Evolutionary conservation across 2,797 vertebrate genomes (phyloP), one percentile per base, ranked within the genome.

Genomic region (Anabas testudineus): DNA sequence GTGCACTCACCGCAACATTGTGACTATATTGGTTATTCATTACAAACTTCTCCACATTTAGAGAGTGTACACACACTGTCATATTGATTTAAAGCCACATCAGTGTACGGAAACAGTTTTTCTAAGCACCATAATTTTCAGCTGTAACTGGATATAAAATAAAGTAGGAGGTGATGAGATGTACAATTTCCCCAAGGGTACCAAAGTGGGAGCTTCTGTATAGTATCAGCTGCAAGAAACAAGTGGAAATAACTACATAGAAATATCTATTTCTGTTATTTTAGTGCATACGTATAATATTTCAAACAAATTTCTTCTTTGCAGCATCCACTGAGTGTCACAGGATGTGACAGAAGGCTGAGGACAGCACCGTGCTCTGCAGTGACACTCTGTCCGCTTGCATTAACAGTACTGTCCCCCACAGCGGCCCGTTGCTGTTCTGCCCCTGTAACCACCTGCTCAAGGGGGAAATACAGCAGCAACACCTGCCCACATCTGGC

Each of bases 391-490:
- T 90, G 90, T 92, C 88, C 82, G 51, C 67, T 81, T 43, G 13
- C 66, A 84, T 91, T 88, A 90, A 12, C 59, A 12, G 56, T 78
- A 26, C 18, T 1, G 43, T n/a, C 64, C 39, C 78, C 65, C 36
- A 2, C 57, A 37, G 74, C 39, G 2, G 70, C 71, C 65, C 56
- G 79, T 65, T 83, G 81, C 82, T 16, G 15, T 39, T 75, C 77
- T 55, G 82, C 83, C 81, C 83, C 82, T 84, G 59, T 41, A 82
- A 88, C 61, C 84, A 90, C 88, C 87, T 90, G 85, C 90, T 81
- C 46, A 0, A 22, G 14, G 71, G 59, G 65, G 48, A 21, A 48
- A 30, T 54, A 37, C 68, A 66, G 74, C 72, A 52, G 75, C 64
- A 80, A 81, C 84, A 85, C 87, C 83, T 84, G 87, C 74, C 71